Evolutionary conservation across 1,140 invertebrate species (phyloP), one percentile per base, ranked within the genome.

Genomic region (Dendroctonus valens): DNA sequence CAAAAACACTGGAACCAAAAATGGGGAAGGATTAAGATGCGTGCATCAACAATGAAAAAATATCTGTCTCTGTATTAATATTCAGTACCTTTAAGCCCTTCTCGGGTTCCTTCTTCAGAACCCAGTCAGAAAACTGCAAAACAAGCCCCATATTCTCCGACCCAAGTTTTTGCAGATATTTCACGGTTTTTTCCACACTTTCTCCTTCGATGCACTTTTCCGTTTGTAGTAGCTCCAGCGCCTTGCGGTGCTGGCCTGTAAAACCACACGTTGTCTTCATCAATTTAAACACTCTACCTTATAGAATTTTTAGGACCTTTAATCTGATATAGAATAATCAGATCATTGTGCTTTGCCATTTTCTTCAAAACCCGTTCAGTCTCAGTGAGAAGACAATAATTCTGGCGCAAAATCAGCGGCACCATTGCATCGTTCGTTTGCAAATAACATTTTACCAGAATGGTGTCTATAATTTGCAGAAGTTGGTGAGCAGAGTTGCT

Each of bases 381-480:
- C 82, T 99, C 97, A 59, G 93, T 92, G 5, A 98, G 79, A 74
- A 97, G 93, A 79, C 96, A 98, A 75, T 95, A 89, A 79, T 98
- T 99, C n/a, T 96, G 79, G 8, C 97, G 85, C 5, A 99, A 78
- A 11, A 99, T 79, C 0, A 95, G 90, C 0, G 93, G 92, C 6
- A 98, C 91, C 44, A 98, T 81, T 0, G 92, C 93, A 82, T 97
- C 94, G 79, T 98, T 98, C 0, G 93, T 97, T 89, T 94, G 89
- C 54, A 98, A 83, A 81, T 98, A 99, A 79, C 96, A 98, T 78
- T 98, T 98, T 0, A 99, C 81, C 50, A 99, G 79, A 0, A 96
- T 97, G 5, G 96, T 98, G 77, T 98, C 97, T 68, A 98, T 96
- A 48, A 98, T 93, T 80, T 96, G 94, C 15, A 96, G 78, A 41